Evolutionary conservation across 2,797 vertebrate species (phyloP), one percentile per base, ranked within the genome.

Genomic region (Phoeniculus purpureus): DNA sequence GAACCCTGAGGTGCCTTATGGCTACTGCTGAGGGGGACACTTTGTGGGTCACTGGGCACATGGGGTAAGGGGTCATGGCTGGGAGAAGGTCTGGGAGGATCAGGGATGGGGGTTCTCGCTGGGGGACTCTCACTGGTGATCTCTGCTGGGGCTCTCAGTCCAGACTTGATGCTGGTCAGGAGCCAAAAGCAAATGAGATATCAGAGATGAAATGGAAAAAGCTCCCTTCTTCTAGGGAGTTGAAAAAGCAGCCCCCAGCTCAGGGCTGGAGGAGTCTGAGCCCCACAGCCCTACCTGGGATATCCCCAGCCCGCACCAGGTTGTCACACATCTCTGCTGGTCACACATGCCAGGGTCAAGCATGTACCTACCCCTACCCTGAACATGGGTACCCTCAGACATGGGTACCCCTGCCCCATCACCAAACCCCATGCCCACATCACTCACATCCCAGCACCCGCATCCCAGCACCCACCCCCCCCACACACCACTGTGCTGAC

Each of bases 21-120:
- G 26, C 9, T 78, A 2, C 75, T 73, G 50, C 54, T 10, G 3
- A 10, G 8, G 25, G 20, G 12, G 45, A 8, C 8, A 37, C 4
- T 81, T 34, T 64, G 2, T 27, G 34, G 18, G 6, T 56, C 52
- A 25, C 18, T 15, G 29, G 3, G 56, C 1, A 2, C 8, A 7
- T 0, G 0, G 25, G 48, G 12, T 2, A 6, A 72, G 72, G 21
- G 45, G n/a, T 85, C 47, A 7, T 1, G 2, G 29, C 12, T 15
- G n/a, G 45, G 25, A 45, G 31, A 5, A 22, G 31, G 47, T 40
- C 18, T 31, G n/a, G 67, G 31, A 56, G 74, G 15, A 9, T 17
- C 31, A 66, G 13, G 29, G 43, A 8, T 20, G 23, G 29, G 6
- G 10, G 8, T 1, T 2, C 61, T 6, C 21, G 27, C 0, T 0